Evolutionary conservation across 1,140 invertebrate species (phyloP), one percentile per base, ranked within the genome.

Genomic region (Drosophila insularis): DNA sequence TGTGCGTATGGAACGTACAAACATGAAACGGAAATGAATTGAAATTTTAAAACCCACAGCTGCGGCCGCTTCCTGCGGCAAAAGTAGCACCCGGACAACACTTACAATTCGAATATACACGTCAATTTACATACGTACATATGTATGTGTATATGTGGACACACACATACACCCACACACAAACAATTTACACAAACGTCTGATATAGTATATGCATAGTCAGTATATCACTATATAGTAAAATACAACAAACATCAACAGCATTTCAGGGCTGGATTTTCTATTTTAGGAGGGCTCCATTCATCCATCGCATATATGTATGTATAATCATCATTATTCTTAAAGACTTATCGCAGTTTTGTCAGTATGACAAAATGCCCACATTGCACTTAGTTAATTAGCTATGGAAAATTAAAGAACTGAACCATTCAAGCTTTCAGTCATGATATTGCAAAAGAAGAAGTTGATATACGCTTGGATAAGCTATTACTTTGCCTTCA

Each of bases 11-110:
- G 40, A 32, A 17, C 50, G 23, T 14, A 53, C 56, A 63, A 53
- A 32, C 43, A 59, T 60, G 66, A 56, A 75, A 87, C 82, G 82
- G 84, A 87, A 89, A 87, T 87, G 82, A 87, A 87, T 87, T 87
- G 82, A 87, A 87, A 87, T 87, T 87, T 87, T 87, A 87, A 87
- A 87, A 84, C 82, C 82, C 84, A 87, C 82, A 87, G 82, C 82
- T 87, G 82, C 82, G 82, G 89, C 82, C 82, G 82, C 82, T 87
- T 87, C 84, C 82, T 87, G 82, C 82, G 82, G 82, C 82, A 87
- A 87, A 82, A 87, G 84, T 71, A 89, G 76, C 84, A 77, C 63
- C 72, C 35, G 32, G 43, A 50, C 43, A 50, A 58, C 55, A 31
- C 32, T 58, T 35, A 58, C 55, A 19, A 35, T 58, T 32, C 32